Base-by-base conservation (phyloP, 2,113 vertebrate species). In the Rostratula benghalensis region DNA sequence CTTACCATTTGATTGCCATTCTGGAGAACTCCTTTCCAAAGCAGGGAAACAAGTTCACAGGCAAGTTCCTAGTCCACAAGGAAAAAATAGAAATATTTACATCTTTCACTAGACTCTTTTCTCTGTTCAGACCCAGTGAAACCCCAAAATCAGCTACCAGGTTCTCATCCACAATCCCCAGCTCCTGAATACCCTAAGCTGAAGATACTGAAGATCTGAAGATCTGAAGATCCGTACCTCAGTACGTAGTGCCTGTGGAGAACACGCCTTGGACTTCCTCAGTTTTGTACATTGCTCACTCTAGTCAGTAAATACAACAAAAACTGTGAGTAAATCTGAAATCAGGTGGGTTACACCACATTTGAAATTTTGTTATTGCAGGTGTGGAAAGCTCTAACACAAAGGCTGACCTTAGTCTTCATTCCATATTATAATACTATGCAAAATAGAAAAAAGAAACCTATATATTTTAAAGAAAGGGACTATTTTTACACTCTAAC, bases 181-280 rank as follows among this genome's bases (percentile, higher is more conserved):
- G 4, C 22, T 61, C 3, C 8, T 5, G 3, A 14, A 70, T 39
- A n/a, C 17, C 3, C 4, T 28, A 15, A 11, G 23, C 7, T 39
- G 39, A 39, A 39, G 39, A 39, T 39, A 39, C 39, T 39, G 39
- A 39, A 39, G 39, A 39, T 39, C 39, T 10, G 39, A 39, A 39
- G 39, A 39, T 39, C 39, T 39, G 39, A 39, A 39, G 39, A 39
- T 39, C 39, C 39, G 39, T 39, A 57, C 13, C 16, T 83, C 4
- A 31, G 14, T 24, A 48, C 1, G 0, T 15, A 50, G 13, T 50
- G 15, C 5, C 10, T 2, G 0, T 41, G 60, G 79, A 79, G 31
- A 82, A 71, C 25, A 71, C 24, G 13, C 8, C 33, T 75, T 3
- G 7, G 15, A 59, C 12, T 35, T 51, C 7, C 14, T 28, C 12